These are phyloP conservation scores for Megaceryle maxima DNA, from an alignment of 2,113 vertebrate genomes.

Conservation along the genomic window DNA sequence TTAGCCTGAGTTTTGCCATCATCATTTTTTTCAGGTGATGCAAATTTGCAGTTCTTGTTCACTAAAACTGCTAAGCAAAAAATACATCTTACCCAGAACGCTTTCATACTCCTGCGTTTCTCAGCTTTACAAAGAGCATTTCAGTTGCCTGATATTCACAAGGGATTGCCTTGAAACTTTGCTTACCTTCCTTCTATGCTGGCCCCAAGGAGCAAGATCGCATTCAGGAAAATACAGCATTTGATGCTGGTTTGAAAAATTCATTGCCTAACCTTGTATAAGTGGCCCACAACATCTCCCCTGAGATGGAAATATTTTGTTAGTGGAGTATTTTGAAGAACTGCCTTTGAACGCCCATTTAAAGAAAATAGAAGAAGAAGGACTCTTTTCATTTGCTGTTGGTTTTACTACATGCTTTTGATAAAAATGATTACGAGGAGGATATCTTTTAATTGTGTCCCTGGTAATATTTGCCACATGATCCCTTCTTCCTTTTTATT, in stretches of 20 bases:
- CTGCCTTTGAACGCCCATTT: background rate
- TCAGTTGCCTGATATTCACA: conserved; percentile 2
- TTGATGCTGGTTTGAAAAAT: conserved; percentile 54
- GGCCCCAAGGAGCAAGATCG: background rate
- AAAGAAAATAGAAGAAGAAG: background rate
- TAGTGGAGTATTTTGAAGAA: conserved; percentile 37
- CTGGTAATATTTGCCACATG: background rate
- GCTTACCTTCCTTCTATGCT: background rate
- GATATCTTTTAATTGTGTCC: background rate
- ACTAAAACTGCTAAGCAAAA: background rate
- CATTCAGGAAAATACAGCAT: conserved; percentile 27
- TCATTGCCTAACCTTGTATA: conserved; percentile 37
- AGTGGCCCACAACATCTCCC: conserved; percentile 26
- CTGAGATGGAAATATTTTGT: conserved; percentile 11
- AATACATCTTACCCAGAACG: background rate
- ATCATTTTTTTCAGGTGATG: background rate
- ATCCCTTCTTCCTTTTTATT: background rate
- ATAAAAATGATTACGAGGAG: background rate
- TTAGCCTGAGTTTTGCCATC: background rate
- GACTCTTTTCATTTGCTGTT: background rate
- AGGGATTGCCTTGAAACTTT: conserved; percentile 14
- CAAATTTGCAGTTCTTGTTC: background rate
- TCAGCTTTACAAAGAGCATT: background rate
- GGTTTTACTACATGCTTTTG: conserved; percentile 1
- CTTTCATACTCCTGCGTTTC: background rate